phyloP scores from a whole-genome alignment of 2,888 invertebrate species.

The Ypsolopha scabrella region DNA sequence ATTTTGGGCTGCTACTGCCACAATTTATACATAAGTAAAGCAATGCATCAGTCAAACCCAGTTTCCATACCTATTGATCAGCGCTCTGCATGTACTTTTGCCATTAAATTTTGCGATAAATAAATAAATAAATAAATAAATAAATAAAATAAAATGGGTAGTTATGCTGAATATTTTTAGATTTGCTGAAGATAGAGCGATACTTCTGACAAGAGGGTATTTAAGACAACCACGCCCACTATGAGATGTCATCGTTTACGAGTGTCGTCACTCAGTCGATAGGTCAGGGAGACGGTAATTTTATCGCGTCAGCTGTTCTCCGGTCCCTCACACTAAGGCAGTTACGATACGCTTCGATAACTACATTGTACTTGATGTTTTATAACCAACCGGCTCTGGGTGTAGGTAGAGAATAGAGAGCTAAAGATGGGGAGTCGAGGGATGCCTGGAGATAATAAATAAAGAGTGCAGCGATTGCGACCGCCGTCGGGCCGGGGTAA shows the following conservation, averaged over 20 bases:
- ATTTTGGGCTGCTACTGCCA: too few species aligned
- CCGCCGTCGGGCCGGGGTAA: slow-evolving; percentile 44
- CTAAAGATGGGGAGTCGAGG: slow-evolving; percentile 3
- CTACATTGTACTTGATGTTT: slow-evolving; percentile 1
- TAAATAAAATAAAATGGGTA: too few species aligned
- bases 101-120: too few species aligned
- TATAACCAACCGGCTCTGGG: neutral
- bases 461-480: slow-evolving; percentile 69
- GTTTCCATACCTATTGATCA: too few species aligned
- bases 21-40: too few species aligned
- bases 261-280: slow-evolving; percentile 37
- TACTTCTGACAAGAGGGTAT: too few species aligned
- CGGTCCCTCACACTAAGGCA: slow-evolving; percentile 18
- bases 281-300: slow-evolving; percentile 31
- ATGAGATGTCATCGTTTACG: slow-evolving; percentile 21
- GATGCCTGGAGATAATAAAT: slow-evolving; percentile 62
- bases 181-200: too few species aligned
- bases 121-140: too few species aligned
- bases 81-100: too few species aligned
- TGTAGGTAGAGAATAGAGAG: slow-evolving; percentile 4
- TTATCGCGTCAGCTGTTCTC: slow-evolving; percentile 39
- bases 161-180: too few species aligned
- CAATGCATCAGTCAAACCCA: too few species aligned
- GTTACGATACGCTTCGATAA: slow-evolving; percentile 5
- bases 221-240: slow-evolving; percentile 2